Evolutionary conservation across 2,797 vertebrate species (phyloP).

Genomic region (Avahi laniger): DNA sequence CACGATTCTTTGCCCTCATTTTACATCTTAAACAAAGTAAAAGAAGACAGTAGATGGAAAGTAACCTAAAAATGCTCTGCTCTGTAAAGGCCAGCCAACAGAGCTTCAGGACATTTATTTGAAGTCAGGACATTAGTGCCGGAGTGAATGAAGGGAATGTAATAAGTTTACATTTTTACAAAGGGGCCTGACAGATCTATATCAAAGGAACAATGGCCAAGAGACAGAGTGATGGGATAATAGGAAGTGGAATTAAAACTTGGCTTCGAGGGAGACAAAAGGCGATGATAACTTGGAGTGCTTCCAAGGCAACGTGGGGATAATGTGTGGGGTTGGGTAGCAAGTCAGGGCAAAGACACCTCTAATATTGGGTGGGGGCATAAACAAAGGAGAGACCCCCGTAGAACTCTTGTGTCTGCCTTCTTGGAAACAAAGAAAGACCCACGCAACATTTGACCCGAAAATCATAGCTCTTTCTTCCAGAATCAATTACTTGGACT

Average conservation of each 20-base stretch:
- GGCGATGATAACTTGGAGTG: constrained; percentile 55
- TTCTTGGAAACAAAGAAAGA: constrained; percentile 12
- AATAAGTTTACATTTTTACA: constrained; percentile 78
- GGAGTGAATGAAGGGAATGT: constrained; percentile 69
- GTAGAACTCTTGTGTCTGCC: not conserved
- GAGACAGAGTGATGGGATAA: constrained; percentile 68
- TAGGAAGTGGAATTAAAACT: constrained; percentile 75
- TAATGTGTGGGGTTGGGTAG: not conserved
- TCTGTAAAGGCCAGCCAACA: constrained; percentile 68
- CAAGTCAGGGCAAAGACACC: not conserved
- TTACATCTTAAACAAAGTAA: constrained; percentile 76
- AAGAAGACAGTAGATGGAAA: constrained; percentile 61
- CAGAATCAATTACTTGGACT: not conserved
- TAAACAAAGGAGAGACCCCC: not conserved
- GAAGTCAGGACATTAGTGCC: constrained; percentile 74
- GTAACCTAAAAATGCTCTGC: constrained; percentile 67
- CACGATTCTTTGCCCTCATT: constrained; percentile 76
- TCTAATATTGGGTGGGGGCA: not conserved
- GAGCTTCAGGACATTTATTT: constrained; percentile 74
- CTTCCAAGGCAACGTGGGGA: constrained; percentile 53
- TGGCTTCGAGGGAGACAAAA: constrained; percentile 70
- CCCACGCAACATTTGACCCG: not conserved
- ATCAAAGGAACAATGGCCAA: constrained; percentile 71
- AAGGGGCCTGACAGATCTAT: constrained; percentile 73
- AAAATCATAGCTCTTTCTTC: not conserved